phyloP scores from a whole-genome alignment of 2,888 invertebrate species.

The Erannis defoliaria region DNA sequence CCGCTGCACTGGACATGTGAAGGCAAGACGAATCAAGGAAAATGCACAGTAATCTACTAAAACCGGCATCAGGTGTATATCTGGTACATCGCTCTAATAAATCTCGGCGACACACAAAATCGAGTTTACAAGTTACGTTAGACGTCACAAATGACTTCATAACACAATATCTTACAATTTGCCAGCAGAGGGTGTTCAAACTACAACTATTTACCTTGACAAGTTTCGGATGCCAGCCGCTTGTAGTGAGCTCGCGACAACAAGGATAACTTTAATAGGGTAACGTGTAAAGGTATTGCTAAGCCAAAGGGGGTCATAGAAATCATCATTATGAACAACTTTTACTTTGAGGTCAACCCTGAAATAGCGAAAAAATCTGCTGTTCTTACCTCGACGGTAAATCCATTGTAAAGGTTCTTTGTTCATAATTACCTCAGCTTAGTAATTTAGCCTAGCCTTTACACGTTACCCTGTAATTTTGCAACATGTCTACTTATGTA shows the following conservation, averaged over 20 bases:
- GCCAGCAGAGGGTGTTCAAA: slow-evolving; percentile 55
- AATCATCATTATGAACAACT: too few species aligned
- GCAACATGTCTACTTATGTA: background rate
- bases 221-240: slow-evolving; percentile 72
- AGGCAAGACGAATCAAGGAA: background rate
- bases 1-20: too few species aligned
- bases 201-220: slow-evolving; percentile 79
- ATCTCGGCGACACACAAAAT: slow-evolving; percentile 47
- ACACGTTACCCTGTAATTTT: too few species aligned
- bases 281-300: too few species aligned
- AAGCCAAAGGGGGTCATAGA: too few species aligned
- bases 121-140: slow-evolving; percentile 61
- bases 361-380: too few species aligned
- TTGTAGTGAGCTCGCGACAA: slow-evolving; percentile 59
- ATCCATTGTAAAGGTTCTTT: too few species aligned
- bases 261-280: background rate
- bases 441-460: too few species aligned
- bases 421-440: too few species aligned
- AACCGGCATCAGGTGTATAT: slow-evolving; percentile 31
- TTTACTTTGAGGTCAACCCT: too few species aligned
- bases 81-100: slow-evolving; percentile 6
- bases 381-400: too few species aligned
- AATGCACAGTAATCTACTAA: slow-evolving; percentile 24
- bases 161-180: slow-evolving; percentile 66
- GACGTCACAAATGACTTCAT: slow-evolving; percentile 64